Conservation (phyloP, 2,113 vertebrate species). For the Merops nubicus region DNA sequence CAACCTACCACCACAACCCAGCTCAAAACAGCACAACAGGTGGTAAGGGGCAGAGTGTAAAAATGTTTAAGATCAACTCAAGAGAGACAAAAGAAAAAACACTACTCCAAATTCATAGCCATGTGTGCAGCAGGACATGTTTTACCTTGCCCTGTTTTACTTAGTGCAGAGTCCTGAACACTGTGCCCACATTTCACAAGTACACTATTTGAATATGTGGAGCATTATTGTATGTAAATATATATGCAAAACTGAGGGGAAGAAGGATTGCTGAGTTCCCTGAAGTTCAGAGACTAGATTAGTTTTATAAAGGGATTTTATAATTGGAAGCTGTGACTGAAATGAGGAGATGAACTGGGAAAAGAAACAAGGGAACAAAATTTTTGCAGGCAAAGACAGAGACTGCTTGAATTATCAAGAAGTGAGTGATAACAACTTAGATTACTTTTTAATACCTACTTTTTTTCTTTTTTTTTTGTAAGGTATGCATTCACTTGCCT, state of each 20-base stretch:
- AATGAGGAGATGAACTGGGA: not conserved
- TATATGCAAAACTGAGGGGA: not conserved
- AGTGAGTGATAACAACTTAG: not conserved
- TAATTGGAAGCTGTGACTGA: not conserved
- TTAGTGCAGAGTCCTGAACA: not conserved
- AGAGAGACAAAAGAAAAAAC: not conserved
- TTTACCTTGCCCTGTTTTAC: not conserved
- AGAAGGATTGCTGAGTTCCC: not conserved
- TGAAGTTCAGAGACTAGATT: not conserved
- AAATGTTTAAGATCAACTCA: not conserved
- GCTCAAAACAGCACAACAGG: not conserved
- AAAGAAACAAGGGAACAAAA: not conserved
- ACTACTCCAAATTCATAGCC: not conserved
- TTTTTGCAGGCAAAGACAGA: not conserved
- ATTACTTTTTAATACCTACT: no score
- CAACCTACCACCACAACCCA: no score
- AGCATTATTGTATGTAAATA: not conserved
- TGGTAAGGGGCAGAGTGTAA: not conserved
- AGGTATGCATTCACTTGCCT: not conserved
- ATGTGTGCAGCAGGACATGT: rapidly evolving
- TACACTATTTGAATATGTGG: rapidly evolving
- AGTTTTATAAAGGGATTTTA: not conserved
- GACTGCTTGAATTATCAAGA: not conserved
- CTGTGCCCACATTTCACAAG: not conserved
- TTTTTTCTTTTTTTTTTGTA: not conserved